These are phyloP conservation scores for Pygocentrus nattereri DNA, from an alignment of 2,797 vertebrate species.

Conservation along the genomic window DNA sequence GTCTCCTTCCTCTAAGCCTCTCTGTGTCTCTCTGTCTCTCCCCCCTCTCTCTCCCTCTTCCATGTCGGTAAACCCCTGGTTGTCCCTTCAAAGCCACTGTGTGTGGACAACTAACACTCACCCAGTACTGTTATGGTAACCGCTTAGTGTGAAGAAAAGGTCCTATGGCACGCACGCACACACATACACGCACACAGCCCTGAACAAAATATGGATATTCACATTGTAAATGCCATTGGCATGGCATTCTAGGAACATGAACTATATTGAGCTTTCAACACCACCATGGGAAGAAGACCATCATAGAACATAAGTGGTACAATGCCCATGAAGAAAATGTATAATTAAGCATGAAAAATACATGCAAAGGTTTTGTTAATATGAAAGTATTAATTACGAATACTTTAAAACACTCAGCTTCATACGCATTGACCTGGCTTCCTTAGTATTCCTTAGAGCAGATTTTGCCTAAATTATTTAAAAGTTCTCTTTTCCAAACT, in stretches of 20 bases:
- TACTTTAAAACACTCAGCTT: too few species aligned
- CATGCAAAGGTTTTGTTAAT: not conserved
- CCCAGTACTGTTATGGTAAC: not conserved
- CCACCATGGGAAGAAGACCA: not conserved
- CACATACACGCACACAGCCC: not conserved
- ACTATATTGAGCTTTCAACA: not conserved
- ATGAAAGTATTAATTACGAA: too few species aligned
- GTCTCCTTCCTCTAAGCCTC: constrained; percentile 19
- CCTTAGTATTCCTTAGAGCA: too few species aligned
- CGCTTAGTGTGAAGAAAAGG: not conserved
- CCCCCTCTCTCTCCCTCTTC: constrained; percentile 5
- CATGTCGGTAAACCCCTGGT: constrained; percentile 38
- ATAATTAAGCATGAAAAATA: too few species aligned
- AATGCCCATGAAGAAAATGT: too few species aligned
- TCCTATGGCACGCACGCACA: not conserved
- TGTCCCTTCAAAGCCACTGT: not conserved
- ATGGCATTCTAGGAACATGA: not conserved
- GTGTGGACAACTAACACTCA: not conserved
- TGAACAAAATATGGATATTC: not conserved
- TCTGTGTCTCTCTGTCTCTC: constrained; percentile 10
- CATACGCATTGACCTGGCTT: too few species aligned
- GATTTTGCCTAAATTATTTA: too few species aligned
- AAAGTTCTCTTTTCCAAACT: too few species aligned
- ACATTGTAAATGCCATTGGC: not conserved
- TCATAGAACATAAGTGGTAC: too few species aligned